Base-by-base conservation (phyloP, 1,140 invertebrate genomes). In the Aphis gossypii region DNA sequence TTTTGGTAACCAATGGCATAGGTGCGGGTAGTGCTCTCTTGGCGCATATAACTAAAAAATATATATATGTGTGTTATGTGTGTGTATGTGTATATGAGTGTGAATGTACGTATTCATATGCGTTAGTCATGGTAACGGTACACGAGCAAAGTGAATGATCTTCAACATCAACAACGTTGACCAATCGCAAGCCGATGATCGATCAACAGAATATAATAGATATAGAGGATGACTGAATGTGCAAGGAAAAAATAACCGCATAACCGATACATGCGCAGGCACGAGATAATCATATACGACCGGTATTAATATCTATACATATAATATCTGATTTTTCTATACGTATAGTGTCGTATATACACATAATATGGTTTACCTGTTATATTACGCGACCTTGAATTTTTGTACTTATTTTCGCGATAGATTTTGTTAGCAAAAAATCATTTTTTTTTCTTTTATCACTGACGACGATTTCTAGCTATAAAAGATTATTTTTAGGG, bases 111-210 rank as follows among this genome's bases (percentile, higher is more conserved):
- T 90, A 82, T 38, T 41, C 35, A 38, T 41, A 25, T 44, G 92
- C 38, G 92, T 93, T 86, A 84, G 92, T 93, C 92, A 84, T 25
- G 82, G 92, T 93, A 93, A 93, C 92, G 92, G 92, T 93, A 93
- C 92, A 51, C 82, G 82, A 41, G 92, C 82, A 38, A 93, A 93
- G 92, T 93, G 92, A 93, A 93, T 84, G 92, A 93, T 93, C 92
- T 93, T 93, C 92, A 93, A 93, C 48, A 56, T 93, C 92, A 84
- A 93, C 92, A 93, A 54, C 92, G 38, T 83, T 86, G 82, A 93
- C 92, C 91, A 56, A 86, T 54, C 92, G 30, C 76, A 11, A 83
- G 48, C 46, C 82, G 91, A 60, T 35, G 56, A 48, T 68, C 90
- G 90, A 92, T 92, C 56, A 48, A 48, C 38, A 23, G 56, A 30